Base-by-base conservation (phyloP, 64 coral and sea anemone genomes). In the Montipora efflorescens region DNA sequence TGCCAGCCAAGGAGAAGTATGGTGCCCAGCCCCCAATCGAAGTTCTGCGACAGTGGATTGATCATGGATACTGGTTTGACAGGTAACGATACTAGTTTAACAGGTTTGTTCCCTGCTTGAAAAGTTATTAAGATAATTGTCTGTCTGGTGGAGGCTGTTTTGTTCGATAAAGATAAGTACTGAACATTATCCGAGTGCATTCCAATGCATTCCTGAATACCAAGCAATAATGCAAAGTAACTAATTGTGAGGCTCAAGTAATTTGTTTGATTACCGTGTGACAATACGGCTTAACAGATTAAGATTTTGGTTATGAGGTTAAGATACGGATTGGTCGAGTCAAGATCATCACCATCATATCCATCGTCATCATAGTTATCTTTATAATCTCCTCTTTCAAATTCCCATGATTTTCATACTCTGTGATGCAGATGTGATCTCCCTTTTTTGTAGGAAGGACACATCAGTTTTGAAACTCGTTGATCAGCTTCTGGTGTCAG, bases 1-100 rank as follows among this genome's bases (percentile, higher is more conserved):
- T 99, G 97, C 97, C 97, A 43, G 95, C 94, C 12, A 99, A 99
- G 66, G 97, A 99, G 81, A 99, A 96, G 86, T 99, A 99, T 90
- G 97, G 97, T 23, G 97, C 97, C 49, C 97, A 99, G 76, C 97
- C 97, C 18, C 97, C 97, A 9, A 96, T 99, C 10, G 97, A 99
- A 73, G 94, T 99, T 12, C 83, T 99, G 43, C 92, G 97, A 28
- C 97, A 99, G 43, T 94, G 89, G 88, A 93, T 95, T 52, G 97
- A 99, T 53, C 97, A 99, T 80, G 92, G 95, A 76, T 96, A 96
- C 89, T 99, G 91, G 91, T 99, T 98, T 94, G 97, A 98, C 92
- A 90, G 97, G 97, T 98, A 76, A 84, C 66, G 4, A 77, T 74
- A 20, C 21, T 47, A 10, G 74, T 76, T 76, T 76, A 3, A 45